phyloP scores from a whole-genome alignment of 2,113 vertebrate species.

The Neogobius melanostomus region DNA sequence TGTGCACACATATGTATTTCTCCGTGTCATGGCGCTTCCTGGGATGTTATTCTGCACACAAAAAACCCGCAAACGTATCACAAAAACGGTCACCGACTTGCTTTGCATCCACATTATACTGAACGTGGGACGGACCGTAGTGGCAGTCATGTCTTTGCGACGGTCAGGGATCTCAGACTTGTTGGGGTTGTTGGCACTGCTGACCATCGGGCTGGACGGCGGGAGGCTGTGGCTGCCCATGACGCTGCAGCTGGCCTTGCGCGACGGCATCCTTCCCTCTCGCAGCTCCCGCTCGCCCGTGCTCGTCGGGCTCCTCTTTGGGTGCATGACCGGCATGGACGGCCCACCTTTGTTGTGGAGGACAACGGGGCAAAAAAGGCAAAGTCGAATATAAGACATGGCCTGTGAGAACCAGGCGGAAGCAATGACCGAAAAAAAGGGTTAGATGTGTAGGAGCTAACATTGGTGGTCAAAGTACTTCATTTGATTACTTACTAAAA shows the following conservation, averaged over 20 bases:
- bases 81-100: not conserved
- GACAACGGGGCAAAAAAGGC: slow-evolving; percentile 64
- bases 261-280: slow-evolving; percentile 84
- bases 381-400: slow-evolving; percentile 66
- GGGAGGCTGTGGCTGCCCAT: slow-evolving; percentile 84
- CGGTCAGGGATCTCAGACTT: slow-evolving; percentile 92
- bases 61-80: not conserved
- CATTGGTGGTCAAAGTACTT: not conserved
- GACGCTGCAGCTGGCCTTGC: slow-evolving; percentile 86
- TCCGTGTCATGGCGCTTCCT: slow-evolving; percentile 88
- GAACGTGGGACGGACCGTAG: slow-evolving; percentile 76
- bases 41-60: slow-evolving; percentile 85
- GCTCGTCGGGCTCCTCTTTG: slow-evolving; percentile 90
- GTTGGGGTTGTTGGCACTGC: slow-evolving; percentile 94
- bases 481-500: no score
- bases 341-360: slow-evolving; percentile 84
- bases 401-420: slow-evolving; percentile 31
- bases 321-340: slow-evolving; percentile 85
- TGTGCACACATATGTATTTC: slow-evolving; percentile 92
- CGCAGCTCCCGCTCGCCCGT: slow-evolving; percentile 84
- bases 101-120: not conserved
- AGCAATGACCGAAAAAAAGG: not conserved
- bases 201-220: slow-evolving; percentile 94
- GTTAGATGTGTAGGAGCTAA: not conserved
- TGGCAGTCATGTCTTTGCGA: slow-evolving; percentile 86